phyloP scores from a whole-genome alignment of 30 jellyfish, hydroid and myxozoan species.

The Clytia hemisphaerica region DNA sequence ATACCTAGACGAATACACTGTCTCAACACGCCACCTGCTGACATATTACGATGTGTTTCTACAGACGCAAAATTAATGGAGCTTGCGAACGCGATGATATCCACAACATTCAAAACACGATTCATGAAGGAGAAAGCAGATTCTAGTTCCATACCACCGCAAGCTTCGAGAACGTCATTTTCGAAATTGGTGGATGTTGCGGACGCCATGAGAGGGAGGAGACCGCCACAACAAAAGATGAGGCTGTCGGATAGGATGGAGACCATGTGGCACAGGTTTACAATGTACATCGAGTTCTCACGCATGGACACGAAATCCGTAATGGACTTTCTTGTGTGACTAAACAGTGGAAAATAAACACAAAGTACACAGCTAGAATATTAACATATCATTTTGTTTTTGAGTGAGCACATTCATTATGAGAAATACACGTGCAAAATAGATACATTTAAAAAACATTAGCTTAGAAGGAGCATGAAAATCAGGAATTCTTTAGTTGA shows the following conservation, averaged over 20 bases:
- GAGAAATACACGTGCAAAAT: too few relatives aligned
- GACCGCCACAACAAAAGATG: slow-evolving; percentile 94
- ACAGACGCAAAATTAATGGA: slow-evolving; percentile 75
- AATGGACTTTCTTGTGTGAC: slow-evolving; percentile 87
- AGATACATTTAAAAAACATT: too few relatives aligned
- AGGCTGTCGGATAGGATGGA: slow-evolving; percentile 90
- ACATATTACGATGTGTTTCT: slow-evolving; percentile 90
- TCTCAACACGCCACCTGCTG: slow-evolving; percentile 92
- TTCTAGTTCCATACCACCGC: slow-evolving; percentile 97
- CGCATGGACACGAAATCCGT: slow-evolving; percentile 73
- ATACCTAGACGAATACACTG: slow-evolving; percentile 92
- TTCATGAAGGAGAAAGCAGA: slow-evolving; percentile 82
- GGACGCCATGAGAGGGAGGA: slow-evolving; percentile 84
- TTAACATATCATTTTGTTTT: too few relatives aligned
- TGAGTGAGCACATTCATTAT: too few relatives aligned
- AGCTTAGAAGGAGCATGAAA: too few relatives aligned
- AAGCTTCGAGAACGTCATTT: slow-evolving; percentile 85
- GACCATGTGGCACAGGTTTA: slow-evolving; percentile 91
- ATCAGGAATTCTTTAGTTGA: too few relatives aligned
- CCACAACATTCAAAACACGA: slow-evolving; percentile 81
- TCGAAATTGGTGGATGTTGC: slow-evolving; percentile 89
- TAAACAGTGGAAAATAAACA: slow-evolving; percentile 17
- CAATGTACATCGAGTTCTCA: slow-evolving; percentile 60
- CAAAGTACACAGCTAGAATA: too few relatives aligned
- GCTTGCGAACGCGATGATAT: slow-evolving; percentile 83